These are phyloP conservation scores for Agelaius tricolor DNA, from an alignment of 2,113 vertebrate genomes.

Conservation along the genomic window DNA sequence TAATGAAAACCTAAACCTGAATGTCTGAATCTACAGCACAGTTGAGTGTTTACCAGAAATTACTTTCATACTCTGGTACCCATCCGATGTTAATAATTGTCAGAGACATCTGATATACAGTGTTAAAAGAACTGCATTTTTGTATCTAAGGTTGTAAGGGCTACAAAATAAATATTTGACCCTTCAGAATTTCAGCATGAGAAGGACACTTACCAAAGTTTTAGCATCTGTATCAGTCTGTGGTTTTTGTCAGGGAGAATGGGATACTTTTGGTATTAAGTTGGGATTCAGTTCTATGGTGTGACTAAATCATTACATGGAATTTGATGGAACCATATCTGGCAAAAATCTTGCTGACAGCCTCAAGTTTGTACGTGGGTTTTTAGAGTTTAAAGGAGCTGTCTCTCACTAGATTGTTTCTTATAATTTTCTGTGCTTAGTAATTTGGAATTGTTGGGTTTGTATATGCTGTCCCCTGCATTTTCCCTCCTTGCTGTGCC, in stretches of 20 bases:
- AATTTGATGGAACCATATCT: neutral
- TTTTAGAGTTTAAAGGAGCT: neutral
- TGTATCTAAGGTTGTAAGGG: neutral
- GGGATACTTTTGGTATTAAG: neutral
- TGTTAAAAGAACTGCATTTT: neutral
- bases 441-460: neutral
- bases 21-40: neutral
- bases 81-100: fast-evolving
- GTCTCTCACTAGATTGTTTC: neutral
- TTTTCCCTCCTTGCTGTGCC: neutral
- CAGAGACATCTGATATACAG: neutral
- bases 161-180: neutral
- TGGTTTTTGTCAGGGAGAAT: neutral
- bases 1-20: neutral
- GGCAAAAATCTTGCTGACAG: neutral
- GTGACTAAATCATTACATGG: neutral
- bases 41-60: neutral
- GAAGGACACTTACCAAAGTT: neutral
- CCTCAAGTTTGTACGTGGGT: neutral
- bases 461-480: neutral
- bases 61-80: neutral
- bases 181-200: neutral
- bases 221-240: fast-evolving
- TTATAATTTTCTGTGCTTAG: neutral
- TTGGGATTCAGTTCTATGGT: neutral